phyloP scores from a whole-genome alignment of 2,888 invertebrate genomes.

The Macaria liturata region DNA sequence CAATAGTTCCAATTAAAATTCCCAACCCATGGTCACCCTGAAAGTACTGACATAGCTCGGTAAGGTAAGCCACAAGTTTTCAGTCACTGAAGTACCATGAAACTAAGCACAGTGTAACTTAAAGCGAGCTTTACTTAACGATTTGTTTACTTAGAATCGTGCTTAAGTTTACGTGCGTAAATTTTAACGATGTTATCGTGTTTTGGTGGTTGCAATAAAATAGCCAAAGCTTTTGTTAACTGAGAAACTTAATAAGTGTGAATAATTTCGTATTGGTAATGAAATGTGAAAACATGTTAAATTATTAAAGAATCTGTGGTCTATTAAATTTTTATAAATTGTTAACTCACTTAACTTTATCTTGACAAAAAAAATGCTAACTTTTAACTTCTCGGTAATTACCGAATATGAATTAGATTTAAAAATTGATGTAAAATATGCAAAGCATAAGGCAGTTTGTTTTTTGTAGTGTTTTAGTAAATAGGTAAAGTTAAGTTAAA shows the following conservation, averaged over 20 bases:
- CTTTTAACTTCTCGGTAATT: no score
- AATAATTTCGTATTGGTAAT: no score
- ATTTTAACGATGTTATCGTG: background rate
- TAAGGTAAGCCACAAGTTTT: constrained; percentile 48
- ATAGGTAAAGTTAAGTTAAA: constrained; percentile 24
- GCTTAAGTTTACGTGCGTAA: background rate
- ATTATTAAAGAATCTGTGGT: background rate
- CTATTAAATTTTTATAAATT: constrained; percentile 11
- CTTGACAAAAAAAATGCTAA: no score
- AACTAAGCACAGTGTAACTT: constrained; percentile 41
- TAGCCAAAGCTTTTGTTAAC: no score
- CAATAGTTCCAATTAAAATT: constrained; percentile 18
- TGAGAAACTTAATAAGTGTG: no score
- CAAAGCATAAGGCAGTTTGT: background rate
- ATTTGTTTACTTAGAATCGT: constrained; percentile 10
- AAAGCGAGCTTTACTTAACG: background rate
- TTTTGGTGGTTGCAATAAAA: background rate
- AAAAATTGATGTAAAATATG: no score
- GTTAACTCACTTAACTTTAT: background rate
- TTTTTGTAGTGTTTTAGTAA: constrained; percentile 9
- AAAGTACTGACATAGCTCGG: constrained; percentile 31
- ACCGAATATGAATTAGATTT: no score
- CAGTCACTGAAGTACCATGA: constrained; percentile 62
- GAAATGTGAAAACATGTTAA: no score
- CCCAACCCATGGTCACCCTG: constrained; percentile 30